These are phyloP conservation scores for Psilopogon haemacephalus DNA, from an alignment of 2,113 vertebrate species.

Conservation along the genomic window DNA sequence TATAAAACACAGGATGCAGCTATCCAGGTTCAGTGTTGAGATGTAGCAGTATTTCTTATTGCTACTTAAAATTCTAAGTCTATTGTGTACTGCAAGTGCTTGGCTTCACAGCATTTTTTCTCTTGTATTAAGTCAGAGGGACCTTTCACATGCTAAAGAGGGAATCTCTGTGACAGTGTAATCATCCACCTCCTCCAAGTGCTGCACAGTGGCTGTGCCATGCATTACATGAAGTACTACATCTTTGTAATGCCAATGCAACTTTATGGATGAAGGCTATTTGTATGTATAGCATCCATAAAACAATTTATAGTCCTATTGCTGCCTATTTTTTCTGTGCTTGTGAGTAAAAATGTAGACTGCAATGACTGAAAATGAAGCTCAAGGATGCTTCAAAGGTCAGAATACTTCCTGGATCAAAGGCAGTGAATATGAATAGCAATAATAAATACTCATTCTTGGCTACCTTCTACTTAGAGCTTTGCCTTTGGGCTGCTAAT, in stretches of 20 bases:
- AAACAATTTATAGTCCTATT: constrained; percentile 57
- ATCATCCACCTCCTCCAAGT: not conserved
- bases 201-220: not conserved
- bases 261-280: constrained; percentile 43
- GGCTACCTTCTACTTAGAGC: not conserved
- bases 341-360: constrained; percentile 35
- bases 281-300: constrained; percentile 58
- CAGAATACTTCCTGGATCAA: constrained; percentile 40
- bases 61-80: not conserved
- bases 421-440: constrained; percentile 9
- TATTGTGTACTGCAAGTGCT: not conserved
- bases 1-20: not conserved
- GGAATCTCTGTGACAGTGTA: constrained; percentile 27
- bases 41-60: not conserved
- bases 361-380: constrained; percentile 28
- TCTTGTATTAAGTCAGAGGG: not conserved
- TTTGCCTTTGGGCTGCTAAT: constrained; percentile 12
- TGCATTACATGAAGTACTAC: constrained; percentile 29
- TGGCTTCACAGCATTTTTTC: not conserved
- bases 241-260: constrained; percentile 53
- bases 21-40: not conserved
- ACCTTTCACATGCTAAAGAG: constrained; percentile 25
- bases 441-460: not conserved
- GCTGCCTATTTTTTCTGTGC: constrained; percentile 40
- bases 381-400: constrained; percentile 15